Evolutionary conservation across 2,888 invertebrate genomes (phyloP).

Genomic region (Liposcelis brunnea): DNA sequence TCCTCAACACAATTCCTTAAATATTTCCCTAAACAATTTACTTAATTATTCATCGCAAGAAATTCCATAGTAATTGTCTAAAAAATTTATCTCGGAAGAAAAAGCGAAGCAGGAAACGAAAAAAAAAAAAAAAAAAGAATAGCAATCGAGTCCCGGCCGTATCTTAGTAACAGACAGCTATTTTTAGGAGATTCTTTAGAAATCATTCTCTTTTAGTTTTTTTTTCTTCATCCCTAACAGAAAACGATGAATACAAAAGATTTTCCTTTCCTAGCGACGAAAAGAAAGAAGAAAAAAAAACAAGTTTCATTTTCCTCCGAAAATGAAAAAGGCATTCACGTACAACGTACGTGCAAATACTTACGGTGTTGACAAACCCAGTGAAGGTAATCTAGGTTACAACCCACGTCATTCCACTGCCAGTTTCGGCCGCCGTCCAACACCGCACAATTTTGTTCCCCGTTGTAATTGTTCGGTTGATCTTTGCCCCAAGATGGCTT

Average conservation of each 20-base stretch:
- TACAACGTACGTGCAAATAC: constrained; percentile 22
- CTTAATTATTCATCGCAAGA: too few species aligned
- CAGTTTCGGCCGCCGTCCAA: constrained; percentile 77
- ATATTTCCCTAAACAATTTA: too few species aligned
- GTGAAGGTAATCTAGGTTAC: constrained; percentile 80
- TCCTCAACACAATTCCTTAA: too few species aligned
- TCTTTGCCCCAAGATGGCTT: constrained; percentile 83
- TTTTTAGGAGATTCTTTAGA: background rate
- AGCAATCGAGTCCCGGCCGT: too few species aligned
- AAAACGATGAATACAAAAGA: too few species aligned
- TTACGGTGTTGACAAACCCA: constrained; percentile 87
- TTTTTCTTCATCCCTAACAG: too few species aligned
- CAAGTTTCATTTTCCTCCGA: constrained; percentile 3
- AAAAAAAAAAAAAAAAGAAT: too few species aligned
- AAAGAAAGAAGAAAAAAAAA: constrained; percentile 1
- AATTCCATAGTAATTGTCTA: too few species aligned
- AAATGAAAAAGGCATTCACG: background rate
- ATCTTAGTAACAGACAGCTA: too few species aligned
- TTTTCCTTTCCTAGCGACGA: too few species aligned
- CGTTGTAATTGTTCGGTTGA: constrained; percentile 90
- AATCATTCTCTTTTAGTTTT: too few species aligned
- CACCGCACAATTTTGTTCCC: constrained; percentile 88
- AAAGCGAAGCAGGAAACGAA: background rate
- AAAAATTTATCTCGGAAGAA: too few species aligned
- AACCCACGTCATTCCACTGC: constrained; percentile 91